Conservation (phyloP, 1,140 invertebrate genomes). For the Rhopalosiphum padi region DNA sequence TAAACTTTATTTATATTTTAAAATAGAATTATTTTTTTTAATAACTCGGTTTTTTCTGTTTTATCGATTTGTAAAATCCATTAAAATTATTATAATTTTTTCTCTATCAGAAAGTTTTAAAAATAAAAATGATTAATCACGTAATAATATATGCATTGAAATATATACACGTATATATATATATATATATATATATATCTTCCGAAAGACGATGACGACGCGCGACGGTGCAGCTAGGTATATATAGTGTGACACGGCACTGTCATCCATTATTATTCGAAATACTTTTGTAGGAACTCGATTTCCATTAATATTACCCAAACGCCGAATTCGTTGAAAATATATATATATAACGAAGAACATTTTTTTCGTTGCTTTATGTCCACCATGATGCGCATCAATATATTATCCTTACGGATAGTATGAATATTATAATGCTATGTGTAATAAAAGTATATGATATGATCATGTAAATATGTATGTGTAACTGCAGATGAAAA, state of each 20-base stretch:
- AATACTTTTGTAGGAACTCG: constrained; percentile 11
- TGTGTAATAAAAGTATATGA: background rate
- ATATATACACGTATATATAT: background rate
- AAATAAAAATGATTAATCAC: constrained; percentile 40
- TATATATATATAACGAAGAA: background rate
- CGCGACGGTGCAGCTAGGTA: background rate
- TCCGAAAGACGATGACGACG: background rate
- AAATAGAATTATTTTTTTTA: background rate
- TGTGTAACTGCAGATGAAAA: background rate
- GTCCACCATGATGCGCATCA: no score
- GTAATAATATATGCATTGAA: constrained; percentile 21
- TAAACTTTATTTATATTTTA: constrained; percentile 3
- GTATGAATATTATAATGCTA: background rate
- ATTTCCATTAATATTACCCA: constrained; percentile 28
- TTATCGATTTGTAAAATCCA: background rate
- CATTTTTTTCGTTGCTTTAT: background rate
- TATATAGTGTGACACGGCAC: background rate
- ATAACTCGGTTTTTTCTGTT: background rate
- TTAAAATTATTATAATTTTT: constrained; percentile 12
- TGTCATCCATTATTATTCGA: constrained; percentile 11
- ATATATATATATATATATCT: background rate
- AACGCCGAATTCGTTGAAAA: background rate
- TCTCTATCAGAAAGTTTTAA: background rate
- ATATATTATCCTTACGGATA: background rate
- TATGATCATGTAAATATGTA: background rate